Percentiles rank a stretch among this genome's conserved stretches.
Conservation (phyloP, 2,797 vertebrate genomes). For the Dermochelys coriacea region DNA sequence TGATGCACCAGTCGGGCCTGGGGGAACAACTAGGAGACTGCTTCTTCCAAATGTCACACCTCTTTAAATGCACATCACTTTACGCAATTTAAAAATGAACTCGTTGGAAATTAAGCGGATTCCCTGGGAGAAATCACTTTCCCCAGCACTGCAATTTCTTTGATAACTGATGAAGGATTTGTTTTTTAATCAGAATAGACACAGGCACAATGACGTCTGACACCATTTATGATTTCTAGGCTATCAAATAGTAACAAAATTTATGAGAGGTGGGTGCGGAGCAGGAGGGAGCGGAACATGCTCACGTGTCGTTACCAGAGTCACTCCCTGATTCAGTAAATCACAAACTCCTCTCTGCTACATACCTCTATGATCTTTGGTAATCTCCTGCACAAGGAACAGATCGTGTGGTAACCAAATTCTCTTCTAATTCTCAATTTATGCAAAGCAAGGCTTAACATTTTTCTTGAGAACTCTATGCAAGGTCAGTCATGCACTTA, state of each 20-base stretch:
- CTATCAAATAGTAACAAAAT: background rate
- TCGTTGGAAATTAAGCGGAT: background rate
- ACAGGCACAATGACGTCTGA: background rate
- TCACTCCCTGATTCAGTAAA: background rate
- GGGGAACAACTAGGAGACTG: background rate
- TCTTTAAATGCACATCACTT: background rate
- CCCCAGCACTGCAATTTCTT: background rate
- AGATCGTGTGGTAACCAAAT: background rate
- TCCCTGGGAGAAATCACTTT: background rate
- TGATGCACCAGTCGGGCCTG: background rate
- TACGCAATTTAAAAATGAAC: background rate
- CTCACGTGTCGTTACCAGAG: background rate
- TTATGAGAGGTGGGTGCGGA: background rate
- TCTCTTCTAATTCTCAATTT: background rate
- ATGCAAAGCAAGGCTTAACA: background rate
- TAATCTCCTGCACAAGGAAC: background rate
- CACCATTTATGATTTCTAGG: background rate
- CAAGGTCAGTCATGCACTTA: background rate
- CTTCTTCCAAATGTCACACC: background rate
- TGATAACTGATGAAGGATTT: background rate
- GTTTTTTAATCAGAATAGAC: background rate
- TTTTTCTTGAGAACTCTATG: background rate
- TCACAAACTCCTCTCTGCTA: background rate
- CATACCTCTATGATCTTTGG: background rate
- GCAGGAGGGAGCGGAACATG: background rate